Percentiles rank a stretch among this genome's conserved stretches.
Conservation (phyloP, 2,888 invertebrate species). For the Lumbricus terrestris region DNA sequence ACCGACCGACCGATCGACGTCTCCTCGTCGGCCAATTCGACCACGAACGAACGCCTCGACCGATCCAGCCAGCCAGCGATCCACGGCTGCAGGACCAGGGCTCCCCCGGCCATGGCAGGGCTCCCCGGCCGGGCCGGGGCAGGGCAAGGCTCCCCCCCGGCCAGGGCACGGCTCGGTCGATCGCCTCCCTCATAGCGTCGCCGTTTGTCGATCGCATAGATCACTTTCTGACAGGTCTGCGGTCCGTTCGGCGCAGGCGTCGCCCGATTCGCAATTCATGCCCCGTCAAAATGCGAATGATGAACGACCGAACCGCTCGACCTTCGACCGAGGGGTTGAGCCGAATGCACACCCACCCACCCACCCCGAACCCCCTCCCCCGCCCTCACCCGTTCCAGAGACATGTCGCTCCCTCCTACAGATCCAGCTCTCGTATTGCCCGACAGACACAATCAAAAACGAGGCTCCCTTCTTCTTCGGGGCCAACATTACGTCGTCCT, state of each 20-base stretch:
- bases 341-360: not conserved
- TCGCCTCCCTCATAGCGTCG: not conserved
- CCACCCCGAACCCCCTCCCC: too few relatives aligned
- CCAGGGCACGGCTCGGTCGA: not conserved
- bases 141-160: too few relatives aligned
- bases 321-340: slow-evolving; percentile 5
- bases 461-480: slow-evolving; percentile 5
- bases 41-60: not conserved
- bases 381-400: not conserved
- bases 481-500: not conserved
- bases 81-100: not conserved
- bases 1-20: not conserved
- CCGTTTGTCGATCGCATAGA: slow-evolving; percentile 3
- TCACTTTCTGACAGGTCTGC: not conserved
- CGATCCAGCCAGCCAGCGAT: not conserved
- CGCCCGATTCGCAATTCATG: slow-evolving; percentile 9
- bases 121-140: too few relatives aligned
- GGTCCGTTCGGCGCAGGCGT: not conserved
- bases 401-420: not conserved
- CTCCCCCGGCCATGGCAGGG: too few relatives aligned
- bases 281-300: slow-evolving; percentile 14
- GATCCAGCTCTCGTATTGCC: not conserved
- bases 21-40: not conserved
- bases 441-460: not conserved
- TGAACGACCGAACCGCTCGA: slow-evolving; percentile 16